Conservation (phyloP, 2,113 vertebrate species). For the Emydocephalus ijimae region DNA sequence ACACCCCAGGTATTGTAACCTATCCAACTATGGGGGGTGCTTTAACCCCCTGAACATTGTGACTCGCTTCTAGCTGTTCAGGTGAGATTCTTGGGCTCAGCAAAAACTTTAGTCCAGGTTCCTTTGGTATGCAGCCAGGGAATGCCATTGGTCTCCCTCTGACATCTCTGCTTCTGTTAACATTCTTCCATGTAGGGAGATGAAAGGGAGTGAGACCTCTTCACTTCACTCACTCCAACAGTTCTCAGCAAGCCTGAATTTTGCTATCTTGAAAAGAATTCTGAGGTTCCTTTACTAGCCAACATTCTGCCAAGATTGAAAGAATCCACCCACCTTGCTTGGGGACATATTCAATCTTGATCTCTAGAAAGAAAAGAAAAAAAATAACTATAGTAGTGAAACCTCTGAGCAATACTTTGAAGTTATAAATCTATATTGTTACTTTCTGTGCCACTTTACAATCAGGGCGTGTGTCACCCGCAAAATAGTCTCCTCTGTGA, state of each 20-base stretch:
- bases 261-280: neutral
- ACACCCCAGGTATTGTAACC: neutral
- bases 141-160: neutral
- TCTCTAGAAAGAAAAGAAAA: conserved; percentile 70
- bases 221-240: neutral
- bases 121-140: neutral
- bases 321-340: conserved; percentile 75
- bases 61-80: neutral
- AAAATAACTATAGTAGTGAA: neutral
- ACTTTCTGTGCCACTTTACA: neutral
- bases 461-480: neutral
- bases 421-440: neutral
- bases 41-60: neutral
- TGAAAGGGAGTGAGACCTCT: neutral
- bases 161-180: neutral
- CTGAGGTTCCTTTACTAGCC: too few relatives aligned
- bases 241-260: neutral
- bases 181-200: neutral
- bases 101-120: neutral
- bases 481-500: neutral
- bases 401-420: neutral
- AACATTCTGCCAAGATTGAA: neutral
- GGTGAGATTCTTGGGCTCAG: neutral
- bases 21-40: neutral
- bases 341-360: conserved; percentile 89